These are phyloP conservation scores for Cryptocephalus primarius DNA, from an alignment of 2,888 invertebrate genomes.

Conservation along the genomic window DNA sequence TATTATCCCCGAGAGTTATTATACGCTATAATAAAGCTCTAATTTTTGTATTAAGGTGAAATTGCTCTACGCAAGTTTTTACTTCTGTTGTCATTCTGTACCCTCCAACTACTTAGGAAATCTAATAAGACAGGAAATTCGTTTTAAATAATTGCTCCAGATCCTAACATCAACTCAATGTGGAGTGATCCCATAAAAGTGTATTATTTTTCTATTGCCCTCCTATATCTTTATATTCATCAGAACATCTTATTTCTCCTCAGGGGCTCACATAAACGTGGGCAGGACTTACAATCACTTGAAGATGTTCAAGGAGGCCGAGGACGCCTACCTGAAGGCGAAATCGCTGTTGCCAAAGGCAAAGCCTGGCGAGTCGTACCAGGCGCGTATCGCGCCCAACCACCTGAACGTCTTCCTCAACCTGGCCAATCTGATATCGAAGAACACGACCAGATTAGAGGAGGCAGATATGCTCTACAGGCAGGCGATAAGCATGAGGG, in stretches of 20 bases:
- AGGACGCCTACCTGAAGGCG: slow-evolving; percentile 83
- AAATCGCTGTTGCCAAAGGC: slow-evolving; percentile 83
- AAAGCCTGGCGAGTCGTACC: slow-evolving; percentile 88
- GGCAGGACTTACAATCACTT: slow-evolving; percentile 90
- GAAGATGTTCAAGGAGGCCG: slow-evolving; percentile 79
- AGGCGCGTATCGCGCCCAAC: slow-evolving; percentile 90
- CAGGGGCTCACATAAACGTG: slow-evolving; percentile 83
- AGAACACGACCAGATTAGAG: slow-evolving; percentile 81
- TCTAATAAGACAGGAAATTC: no score
- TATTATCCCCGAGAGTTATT: no score
- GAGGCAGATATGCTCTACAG: slow-evolving; percentile 91
- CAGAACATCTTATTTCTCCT: background rate
- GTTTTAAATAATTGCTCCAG: no score
- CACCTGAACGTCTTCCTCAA: slow-evolving; percentile 94
- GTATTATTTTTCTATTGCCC: no score
- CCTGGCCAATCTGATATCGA: slow-evolving; percentile 86
- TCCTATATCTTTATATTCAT: no score
- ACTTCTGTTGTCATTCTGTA: no score
- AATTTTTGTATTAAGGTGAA: no score
- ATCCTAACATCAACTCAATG: no score
- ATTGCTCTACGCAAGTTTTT: no score
- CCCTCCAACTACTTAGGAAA: no score
- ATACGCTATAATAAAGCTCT: no score
- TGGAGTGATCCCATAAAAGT: no score
- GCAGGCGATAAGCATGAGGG: slow-evolving; percentile 94